Evolutionary conservation across 1,140 invertebrate genomes (phyloP), one percentile per base, ranked within the genome.

Genomic region (Eurosta solidaginis): DNA sequence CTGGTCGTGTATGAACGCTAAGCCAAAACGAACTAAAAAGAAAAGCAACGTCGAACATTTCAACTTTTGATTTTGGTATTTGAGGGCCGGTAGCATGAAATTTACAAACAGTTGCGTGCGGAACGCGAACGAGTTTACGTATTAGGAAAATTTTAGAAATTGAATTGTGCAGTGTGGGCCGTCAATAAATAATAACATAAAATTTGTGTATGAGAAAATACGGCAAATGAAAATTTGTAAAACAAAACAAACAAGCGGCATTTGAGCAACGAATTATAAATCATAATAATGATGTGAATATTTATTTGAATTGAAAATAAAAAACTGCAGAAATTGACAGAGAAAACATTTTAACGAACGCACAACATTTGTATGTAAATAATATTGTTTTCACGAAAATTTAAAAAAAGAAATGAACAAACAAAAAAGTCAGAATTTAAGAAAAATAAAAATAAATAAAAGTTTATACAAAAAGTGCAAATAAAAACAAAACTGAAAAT

Each of bases 71-170:
- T 44, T 75, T 52, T 59, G 74, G 78, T 79, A 79, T 79, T 79
- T 79, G 63, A 77, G 76, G 78, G 76, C 74, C 78, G 78, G 78
- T 54, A 54, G 45, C 54, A 29, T 74, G 59, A 79, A 63, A 77
- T 76, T 79, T 74, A 42, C 52, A 68, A 76, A 73, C 79, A 83
- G 80, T 83, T 81, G 80, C 81, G 81, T 83, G 81, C 81, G 81
- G 82, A 80, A 83, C 81, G 82, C 81, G 81, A 84, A 79, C 78
- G 79, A 79, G 77, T 80, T 76, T 81, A 80, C 52, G 52, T 27
- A 27, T 20, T 74, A n/a, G 12, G 14, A 17, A 7, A 45, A 36
- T 27, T 10, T 74, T 29, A 17, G 27, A 25, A 5, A 47, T 25
- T 5, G 25, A 2, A 27, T 74, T 45, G 33, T 40, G 59, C 3